phyloP scores from a whole-genome alignment of 2,888 invertebrate species.

The Diogma glabrata region DNA sequence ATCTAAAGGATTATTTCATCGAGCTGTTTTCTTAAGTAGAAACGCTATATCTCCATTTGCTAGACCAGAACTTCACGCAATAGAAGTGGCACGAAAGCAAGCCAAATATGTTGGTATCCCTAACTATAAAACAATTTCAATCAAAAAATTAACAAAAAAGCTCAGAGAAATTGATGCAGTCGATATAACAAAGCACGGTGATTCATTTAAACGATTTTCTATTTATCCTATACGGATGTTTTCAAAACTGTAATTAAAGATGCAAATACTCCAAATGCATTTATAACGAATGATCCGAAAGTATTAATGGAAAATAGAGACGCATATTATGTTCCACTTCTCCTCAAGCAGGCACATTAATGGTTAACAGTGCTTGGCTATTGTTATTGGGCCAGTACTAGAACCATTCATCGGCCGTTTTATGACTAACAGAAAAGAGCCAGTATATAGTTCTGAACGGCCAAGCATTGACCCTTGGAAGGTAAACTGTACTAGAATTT shows the following conservation, averaged over 20 bases:
- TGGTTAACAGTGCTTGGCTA: too few relatives aligned
- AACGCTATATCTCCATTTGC: constrained; percentile 25
- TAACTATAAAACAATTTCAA: constrained; percentile 17
- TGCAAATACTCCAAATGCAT: constrained; percentile 21
- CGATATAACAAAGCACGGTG: constrained; percentile 24
- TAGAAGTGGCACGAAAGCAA: constrained; percentile 22
- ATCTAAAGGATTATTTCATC: constrained; percentile 34
- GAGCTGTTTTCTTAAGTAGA: constrained; percentile 32
- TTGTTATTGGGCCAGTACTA: too few relatives aligned
- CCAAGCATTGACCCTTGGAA: too few relatives aligned
- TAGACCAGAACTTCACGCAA: constrained; percentile 13
- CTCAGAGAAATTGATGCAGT: constrained; percentile 28
- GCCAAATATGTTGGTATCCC: constrained; percentile 29
- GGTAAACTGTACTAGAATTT: too few relatives aligned
- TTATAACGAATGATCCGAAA: too few relatives aligned
- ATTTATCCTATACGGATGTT: neutral
- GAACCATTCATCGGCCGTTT: too few relatives aligned
- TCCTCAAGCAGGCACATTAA: too few relatives aligned
- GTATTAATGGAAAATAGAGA: too few relatives aligned
- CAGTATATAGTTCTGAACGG: too few relatives aligned
- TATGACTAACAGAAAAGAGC: too few relatives aligned
- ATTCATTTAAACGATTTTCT: constrained; percentile 28
- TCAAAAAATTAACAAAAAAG: constrained; percentile 25
- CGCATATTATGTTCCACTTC: too few relatives aligned
- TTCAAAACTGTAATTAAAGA: neutral